Conservation (phyloP, 2,113 vertebrate genomes). For the Chauna torquata region DNA sequence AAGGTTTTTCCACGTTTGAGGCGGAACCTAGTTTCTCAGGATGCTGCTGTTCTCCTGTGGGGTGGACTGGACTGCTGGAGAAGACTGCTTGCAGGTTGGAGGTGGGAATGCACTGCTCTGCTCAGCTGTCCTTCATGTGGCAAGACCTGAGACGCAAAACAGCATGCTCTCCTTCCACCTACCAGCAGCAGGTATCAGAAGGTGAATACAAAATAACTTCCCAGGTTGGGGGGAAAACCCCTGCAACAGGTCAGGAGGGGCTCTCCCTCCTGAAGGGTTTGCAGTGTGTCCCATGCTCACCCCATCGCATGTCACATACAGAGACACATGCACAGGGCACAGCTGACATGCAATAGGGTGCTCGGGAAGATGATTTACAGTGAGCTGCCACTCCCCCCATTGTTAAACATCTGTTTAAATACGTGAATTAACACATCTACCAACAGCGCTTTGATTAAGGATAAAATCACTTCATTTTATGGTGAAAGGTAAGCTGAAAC, state of each 20-base stretch:
- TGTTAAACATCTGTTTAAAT: slow-evolving; percentile 55
- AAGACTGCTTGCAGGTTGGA: neutral
- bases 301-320: accelerated
- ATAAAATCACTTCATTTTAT: neutral
- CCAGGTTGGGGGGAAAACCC: accelerated
- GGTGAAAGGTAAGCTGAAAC: neutral
- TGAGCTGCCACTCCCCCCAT: neutral
- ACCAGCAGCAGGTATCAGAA: neutral
- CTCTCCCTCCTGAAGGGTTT: neutral
- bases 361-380: neutral
- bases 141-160: neutral
- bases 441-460: slow-evolving; percentile 3
- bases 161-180: neutral
- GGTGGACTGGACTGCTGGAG: neutral
- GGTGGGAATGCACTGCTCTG: neutral
- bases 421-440: slow-evolving; percentile 45
- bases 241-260: accelerated
- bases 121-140: neutral
- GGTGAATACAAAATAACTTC: neutral
- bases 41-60: neutral
- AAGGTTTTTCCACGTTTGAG: neutral
- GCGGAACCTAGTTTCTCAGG: neutral
- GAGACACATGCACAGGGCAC: neutral
- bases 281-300: accelerated
- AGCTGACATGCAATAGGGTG: neutral